A percentile compares a stretch with the other conserved stretches of the same genome.
Conservation (phyloP, 2,113 vertebrate genomes). For the Amphilophus citrinellus region DNA sequence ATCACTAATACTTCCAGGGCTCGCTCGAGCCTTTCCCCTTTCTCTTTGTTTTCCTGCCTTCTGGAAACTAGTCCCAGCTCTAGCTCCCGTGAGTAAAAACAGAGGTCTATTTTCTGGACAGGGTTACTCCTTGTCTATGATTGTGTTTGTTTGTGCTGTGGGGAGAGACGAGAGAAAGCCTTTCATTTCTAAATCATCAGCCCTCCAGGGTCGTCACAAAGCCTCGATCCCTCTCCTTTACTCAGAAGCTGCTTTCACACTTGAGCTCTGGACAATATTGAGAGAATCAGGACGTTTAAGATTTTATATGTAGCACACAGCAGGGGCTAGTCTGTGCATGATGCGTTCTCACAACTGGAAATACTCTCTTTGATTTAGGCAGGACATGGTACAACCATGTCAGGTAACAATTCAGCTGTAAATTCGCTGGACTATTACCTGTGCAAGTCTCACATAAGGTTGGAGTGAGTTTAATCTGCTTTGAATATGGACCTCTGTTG, state of each 20-base stretch:
- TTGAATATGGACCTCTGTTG: neutral
- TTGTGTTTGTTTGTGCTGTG: slow-evolving; percentile 78
- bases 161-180: slow-evolving; percentile 56
- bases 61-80: slow-evolving; percentile 48
- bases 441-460: neutral
- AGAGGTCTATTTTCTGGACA: slow-evolving; percentile 71
- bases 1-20: slow-evolving; percentile 76
- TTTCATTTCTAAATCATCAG: slow-evolving; percentile 71
- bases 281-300: neutral
- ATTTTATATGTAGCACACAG: neutral
- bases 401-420: slow-evolving; percentile 28
- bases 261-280: neutral
- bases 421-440: neutral
- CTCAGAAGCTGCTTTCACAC: slow-evolving; percentile 5
- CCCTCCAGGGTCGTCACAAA: slow-evolving; percentile 56
- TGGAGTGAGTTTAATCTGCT: neutral
- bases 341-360: neutral
- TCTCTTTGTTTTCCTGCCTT: slow-evolving; percentile 48
- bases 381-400: slow-evolving; percentile 3
- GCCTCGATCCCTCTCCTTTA: slow-evolving; percentile 35
- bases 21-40: slow-evolving; percentile 42
- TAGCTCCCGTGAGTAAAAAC: slow-evolving; percentile 66
- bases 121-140: slow-evolving; percentile 64
- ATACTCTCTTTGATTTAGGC: neutral
- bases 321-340: neutral